Base-by-base conservation (phyloP, 2,888 invertebrate genomes). In the Mamestra brassicae region DNA sequence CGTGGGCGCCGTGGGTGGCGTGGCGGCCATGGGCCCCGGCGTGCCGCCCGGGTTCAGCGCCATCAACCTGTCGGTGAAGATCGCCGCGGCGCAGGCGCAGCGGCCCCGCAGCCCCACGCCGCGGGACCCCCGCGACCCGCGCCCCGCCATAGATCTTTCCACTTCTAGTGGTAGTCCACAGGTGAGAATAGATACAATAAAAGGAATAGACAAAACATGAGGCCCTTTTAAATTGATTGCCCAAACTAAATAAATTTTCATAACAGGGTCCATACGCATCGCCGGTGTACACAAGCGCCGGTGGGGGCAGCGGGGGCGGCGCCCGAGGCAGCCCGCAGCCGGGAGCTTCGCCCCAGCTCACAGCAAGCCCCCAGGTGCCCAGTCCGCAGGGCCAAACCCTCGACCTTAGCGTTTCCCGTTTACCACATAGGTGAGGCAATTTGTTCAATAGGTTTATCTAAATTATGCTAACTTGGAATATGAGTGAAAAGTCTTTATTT, bases 381-480 rank as follows among this genome's bases (percentile, higher is more conserved):
- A 98, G 98, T 97, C 98, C 98, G 83, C 98, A 98, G 97, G 98
- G 98, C 89, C 98, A 98, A 95, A 98, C 98, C 89, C 97, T 98
- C 94, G 98, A 98, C 97, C 97, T 98, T 94, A 98, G 98, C 95
- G 98, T 98, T 89, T 98, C 98, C 95, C 97, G 98, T 95, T 97
- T 98, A 94, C 97, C 98, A 93, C 98, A 98, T 97, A 98, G 98
- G 98, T 98, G 97, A 96, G 96, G 94, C 93, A 92, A 89, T 85
- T 77, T 78, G 65, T 85, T 80, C 74, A 67, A 80, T 84, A 84
- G 85, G 77, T 77, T 69, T 47, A 57, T 50, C 17, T 50, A 66
- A 60, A 15, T 71, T 69, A 45, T 69, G 63, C 65, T 64, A 74
- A 36, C 62, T 62, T 70, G 66, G 63, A 71, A 67, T 75, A 52